Evolutionary conservation across 2,888 invertebrate genomes (phyloP), one percentile per base, ranked within the genome.

Genomic region (Creontiades dilutus): DNA sequence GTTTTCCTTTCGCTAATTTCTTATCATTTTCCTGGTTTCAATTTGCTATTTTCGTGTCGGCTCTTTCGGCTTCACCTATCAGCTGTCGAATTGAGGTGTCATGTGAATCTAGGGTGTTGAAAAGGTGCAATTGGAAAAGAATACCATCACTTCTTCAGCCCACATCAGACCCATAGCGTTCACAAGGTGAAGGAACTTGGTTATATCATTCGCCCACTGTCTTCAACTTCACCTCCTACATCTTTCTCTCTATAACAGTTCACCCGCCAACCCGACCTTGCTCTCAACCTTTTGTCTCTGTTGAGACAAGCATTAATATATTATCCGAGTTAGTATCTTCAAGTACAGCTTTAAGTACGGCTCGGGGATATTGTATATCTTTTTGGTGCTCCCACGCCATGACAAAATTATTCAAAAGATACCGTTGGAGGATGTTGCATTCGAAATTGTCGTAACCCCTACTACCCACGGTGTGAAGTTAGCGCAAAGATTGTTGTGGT

Each of bases 161-260:
- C 61, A 61, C 61, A 61, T 4, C 61, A 61, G 61, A 61, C 9
- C 61, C 61, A 61, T 61, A 61, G n/a, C 61, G 61, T n/a, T 19
- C 61, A 16, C 61, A 61, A 61, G n/a, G 19, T 19, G 61, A n/a
- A 19, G 61, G 61, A 61, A 61, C n/a, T 19, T 61, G n/a, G 19
- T 61, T 61, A 61, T 61, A 61, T 61, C 61, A 61, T 19, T 19
- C 61, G 61, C 61, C 61, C 61, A 61, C 61, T 61, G n/a, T 37
- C 61, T 61, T 61, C 61, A 61, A 61, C 61, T 61, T 19, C 61
- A 19, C 19, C 61, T 61, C 61, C 61, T n/a, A 61, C 61, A 19
- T n/a, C 61, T 61, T 61, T 61, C 37, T 61, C n/a, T 61, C 13
- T 16, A n/a, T 61, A 61, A 61, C 61, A 52, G 61, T 61, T 19